Base-by-base conservation (phyloP, 2,888 invertebrate species). In the Pristionchus japonicus region DNA sequence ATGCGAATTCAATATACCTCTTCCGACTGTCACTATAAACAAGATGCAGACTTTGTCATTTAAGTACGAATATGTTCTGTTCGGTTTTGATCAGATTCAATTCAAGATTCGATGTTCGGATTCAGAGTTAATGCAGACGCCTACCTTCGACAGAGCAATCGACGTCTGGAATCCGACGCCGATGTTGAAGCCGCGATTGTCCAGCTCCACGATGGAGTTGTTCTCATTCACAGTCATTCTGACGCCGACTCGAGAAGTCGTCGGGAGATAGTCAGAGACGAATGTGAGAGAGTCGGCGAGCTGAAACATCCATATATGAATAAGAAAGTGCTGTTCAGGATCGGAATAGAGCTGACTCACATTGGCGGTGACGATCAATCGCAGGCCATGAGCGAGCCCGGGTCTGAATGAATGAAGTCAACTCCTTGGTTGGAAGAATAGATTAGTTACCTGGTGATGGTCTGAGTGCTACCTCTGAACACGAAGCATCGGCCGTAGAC, bases 401-500 rank as follows among this genome's bases (percentile, higher is more conserved):
- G 87, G 15, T 43, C 74, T 47, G 64, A 0, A 82, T n/a, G 23
- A 83, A 57, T n/a, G n/a, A 27, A n/a, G 9, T 74, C n/a, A n/a
- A n/a, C n/a, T n/a, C n/a, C n/a, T n/a, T n/a, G n/a, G n/a, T n/a
- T n/a, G n/a, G n/a, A n/a, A n/a, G n/a, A n/a, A n/a, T n/a, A 49
- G 3, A 49, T 13, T 23, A 17, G n/a, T 15, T 40, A 85, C 85
- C 86, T 11, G 11, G 86, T 47, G 31, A 86, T 49, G 1, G 67
- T 86, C 1, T 49, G 47, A 6, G 43, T 70, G 17, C 27, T 27
- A 17, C 70, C 70, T 64, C 43, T 61, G 70, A 20, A 86, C 1
- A 86, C 80, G 87, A 87, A 87, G 80, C 87, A 87, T 37, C 87
- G 77, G 23, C 87, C 87, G 13, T 87, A 87, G 1, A 87, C 40